Evolutionary conservation across 2,797 vertebrate species (phyloP), one percentile per base, ranked within the genome.

Genomic region (Fistularia tabacaria): DNA sequence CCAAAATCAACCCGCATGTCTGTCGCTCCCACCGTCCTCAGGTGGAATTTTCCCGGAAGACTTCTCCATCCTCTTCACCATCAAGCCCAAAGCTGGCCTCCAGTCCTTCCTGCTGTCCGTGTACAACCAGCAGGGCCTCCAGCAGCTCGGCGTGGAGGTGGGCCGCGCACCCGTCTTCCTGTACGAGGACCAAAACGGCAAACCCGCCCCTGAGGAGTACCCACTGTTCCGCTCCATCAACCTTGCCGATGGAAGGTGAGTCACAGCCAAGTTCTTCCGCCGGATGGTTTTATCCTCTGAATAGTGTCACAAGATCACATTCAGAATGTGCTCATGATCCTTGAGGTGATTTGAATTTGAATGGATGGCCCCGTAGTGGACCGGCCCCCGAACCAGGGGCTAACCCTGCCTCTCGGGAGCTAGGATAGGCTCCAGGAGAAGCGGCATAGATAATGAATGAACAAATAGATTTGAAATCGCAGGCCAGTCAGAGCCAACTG

Each of bases 201-300:
- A 95, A 64, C 97, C 97, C 12, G 74, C 91, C 47, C 93, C 95
- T 0, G 95, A 99, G 89, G 92, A 96, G 48, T 99, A 98, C 77
- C 96, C 96, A 6, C 88, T 96, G 73, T 98, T 99, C 82, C 91
- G 93, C 76, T 93, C 93, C 49, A 85, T 98, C 83, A 98, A 97
- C 83, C 88, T 98, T 0, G 93, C 94, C 36, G 97, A 99, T 63
- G 96, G 96, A 57, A 98, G 96, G 97, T 98, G 92, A 94, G 96
- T 92, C 61, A 75, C 36, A 38, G 51, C 42, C 36, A 11, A 15
- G 47, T 50, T 59, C 58, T 57, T 10, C 1, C 39, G 65, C 54
- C 14, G 14, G 41, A 53, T 43, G 55, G 62, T 10, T 66, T 11
- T 42, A 5, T 71, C 8, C 8, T 10, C 39, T 53, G n/a, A 41